Evolutionary conservation across 2,797 vertebrate genomes (phyloP), one percentile per base, ranked within the genome.

Genomic region (Pygocentrus nattereri): DNA sequence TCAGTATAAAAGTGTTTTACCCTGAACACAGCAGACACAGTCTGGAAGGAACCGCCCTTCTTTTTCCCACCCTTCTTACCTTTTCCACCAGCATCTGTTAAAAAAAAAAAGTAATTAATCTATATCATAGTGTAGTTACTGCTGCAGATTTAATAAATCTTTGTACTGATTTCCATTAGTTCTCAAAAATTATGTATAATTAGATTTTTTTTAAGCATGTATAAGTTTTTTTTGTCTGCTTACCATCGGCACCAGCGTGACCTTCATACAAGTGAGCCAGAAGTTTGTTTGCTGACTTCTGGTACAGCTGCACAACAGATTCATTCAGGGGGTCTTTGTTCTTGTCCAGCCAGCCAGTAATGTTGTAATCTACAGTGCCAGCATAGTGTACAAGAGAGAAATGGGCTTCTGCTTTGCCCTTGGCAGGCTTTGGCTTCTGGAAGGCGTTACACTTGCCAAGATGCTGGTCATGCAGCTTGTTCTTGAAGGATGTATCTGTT

Each of bases 41-140:
- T 97, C 88, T 98, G 97, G 88, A 98, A 97, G 31, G 96, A 97
- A 50, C 96, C 96, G 15, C 94, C 96, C 88, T 97, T 97, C 86
- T 96, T 97, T 90, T 97, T 97, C 58, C 91, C n/a, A n/a, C n/a
- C 95, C 87, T 96, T 96, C 86, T 96, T 97, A 88, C 78, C 64
- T 19, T 79, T 89, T 54, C 82, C 68, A 62, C 82, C 68, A 62
- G 7, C 18, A 54, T 85, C 84, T 54, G 54, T n/a, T 4, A 19
- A 54, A 54, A 16, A 41, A n/a, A n/a, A n/a, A n/a, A n/a, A n/a
- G n/a, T n/a, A n/a, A n/a, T n/a, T n/a, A n/a, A n/a, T n/a, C n/a
- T n/a, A n/a, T n/a, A n/a, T n/a, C n/a, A n/a, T n/a, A n/a, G n/a
- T n/a, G n/a, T n/a, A n/a, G n/a, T n/a, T n/a, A n/a, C n/a, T n/a